Evolutionary conservation across 2,113 vertebrate species (phyloP).

Genomic region (Sus scrofa): T2T-Sscrofa CM000821.6:52443001-52443500

Average conservation of each 20-base stretch:
- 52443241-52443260: not conserved
- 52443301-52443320: not conserved
- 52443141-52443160: not conserved
- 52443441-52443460: not conserved
- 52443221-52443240: not conserved
- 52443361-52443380: not conserved
- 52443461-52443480: no score
- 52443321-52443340: not conserved
- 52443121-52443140: not conserved
- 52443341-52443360: conserved; percentile 54
- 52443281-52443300: not conserved
- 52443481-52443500: no score
- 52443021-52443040: not conserved
- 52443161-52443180: not conserved
- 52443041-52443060: not conserved
- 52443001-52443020: not conserved
- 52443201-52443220: not conserved
- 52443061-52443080: not conserved
- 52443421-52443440: not conserved
- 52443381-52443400: not conserved
- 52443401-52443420: not conserved
- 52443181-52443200: not conserved
- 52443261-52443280: not conserved
- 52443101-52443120: not conserved
- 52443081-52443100: not conserved